Evolutionary conservation across 1,140 invertebrate genomes (phyloP), one percentile per base, ranked within the genome.

Genomic region (Eubasilissa regina): DNA sequence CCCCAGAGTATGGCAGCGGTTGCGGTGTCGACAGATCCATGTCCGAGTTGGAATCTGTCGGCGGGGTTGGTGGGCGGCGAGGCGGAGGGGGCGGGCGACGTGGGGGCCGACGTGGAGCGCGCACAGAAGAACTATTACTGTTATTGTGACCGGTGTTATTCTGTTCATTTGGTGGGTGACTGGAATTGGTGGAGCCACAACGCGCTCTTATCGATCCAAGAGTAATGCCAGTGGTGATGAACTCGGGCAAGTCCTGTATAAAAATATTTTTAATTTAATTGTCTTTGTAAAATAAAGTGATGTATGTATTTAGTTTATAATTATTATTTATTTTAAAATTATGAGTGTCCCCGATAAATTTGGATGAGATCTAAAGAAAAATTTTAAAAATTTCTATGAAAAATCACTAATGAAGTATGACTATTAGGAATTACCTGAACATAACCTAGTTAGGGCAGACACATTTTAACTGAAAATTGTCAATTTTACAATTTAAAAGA

Each of bases 211-310:
- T 64, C 1, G 79, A 83, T 8, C 88, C 87, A 62, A 89, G 80
- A 35, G 88, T 87, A 73, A 89, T 87, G 25, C 89, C 88, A 48
- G 84, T 79, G 70, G 87, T 87, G 66, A 86, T 86, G 12, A 89
- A 82, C 83, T 89, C 89, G 77, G 87, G 86, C 81, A 88, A 86
- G 80, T 85, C 87, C 89, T 89, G 66, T 44, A 87, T 87, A 51
- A 56, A 73, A 74, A 56, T 53, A 35, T 21, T 53, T 19, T 60
- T 51, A 51, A 51, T 51, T 51, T 51, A 13, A 13, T 51, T 35
- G 25, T 35, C 25, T 35, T 35, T 35, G 1, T 3, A 35, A 35
- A 35, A 35, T 35, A 35, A 35, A 35, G 6, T 35, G 25, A 11
- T 51, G 48, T 51, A 51, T 51, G 48, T 3, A 51, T 51, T 11